Base-by-base conservation (phyloP, 2,888 invertebrate species). In the Candidula unifasciata region DNA sequence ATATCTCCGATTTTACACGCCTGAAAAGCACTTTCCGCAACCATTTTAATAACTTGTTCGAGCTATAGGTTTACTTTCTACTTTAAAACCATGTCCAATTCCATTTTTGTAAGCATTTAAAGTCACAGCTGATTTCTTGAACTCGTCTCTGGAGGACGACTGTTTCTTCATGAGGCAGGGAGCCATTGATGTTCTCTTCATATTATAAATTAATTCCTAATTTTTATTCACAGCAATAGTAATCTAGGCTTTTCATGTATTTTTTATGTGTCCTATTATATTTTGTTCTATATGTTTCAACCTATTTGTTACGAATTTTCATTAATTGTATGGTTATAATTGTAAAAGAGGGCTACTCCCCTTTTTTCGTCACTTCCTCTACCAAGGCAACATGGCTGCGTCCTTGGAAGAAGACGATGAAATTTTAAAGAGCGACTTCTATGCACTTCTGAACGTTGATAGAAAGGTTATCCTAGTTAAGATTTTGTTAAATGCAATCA, bases 371-470 rank as follows among this genome's bases (percentile, higher is more conserved):
- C 86, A 86, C 71, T 83, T 85, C 83, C 86, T 78, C 83, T 80
- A 69, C 83, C 85, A 80, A 83, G 82, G 76, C 82, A 88, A 87
- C 85, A 90, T 89, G 90, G 89, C 89, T 85, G 90, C 90, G 89
- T 89, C 90, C 89, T 88, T 89, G 85, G 89, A 88, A 64, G 89
- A 89, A 77, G 89, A 89, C 68, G 89, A 89, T 69, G 89, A 89
- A 76, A 86, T 89, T 82, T 85, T 90, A 66, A 87, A 87, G 83
- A 89, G 88, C 74, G 89, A 91, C 88, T 90, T 86, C 87, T 92
- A 92, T 87, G 87, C 90, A 10, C 88, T 91, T 81, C 85, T 91
- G 57, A 91, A 92, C 84, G 88, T 91, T 27, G 84, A 82, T 44
- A 82, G 33, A 44, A 82, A 82, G 74, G 82, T 82, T 37, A 27